Conservation (phyloP, 2,113 vertebrate genomes). For the Rhadina sibilatrix region DNA sequence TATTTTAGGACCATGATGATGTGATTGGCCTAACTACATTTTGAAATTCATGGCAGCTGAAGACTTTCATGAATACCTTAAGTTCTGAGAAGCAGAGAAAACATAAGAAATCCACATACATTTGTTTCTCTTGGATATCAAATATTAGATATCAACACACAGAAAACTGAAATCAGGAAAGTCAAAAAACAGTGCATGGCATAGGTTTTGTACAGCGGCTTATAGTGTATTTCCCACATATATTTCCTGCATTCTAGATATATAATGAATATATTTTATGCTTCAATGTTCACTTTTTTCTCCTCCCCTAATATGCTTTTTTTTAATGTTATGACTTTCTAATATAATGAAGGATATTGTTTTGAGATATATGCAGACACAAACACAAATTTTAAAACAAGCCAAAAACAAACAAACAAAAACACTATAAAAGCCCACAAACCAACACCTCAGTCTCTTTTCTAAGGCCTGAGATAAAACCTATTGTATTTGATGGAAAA, state of each 20-base stretch:
- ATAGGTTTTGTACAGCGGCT: neutral
- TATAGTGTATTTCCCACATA: neutral
- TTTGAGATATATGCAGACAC: rapidly evolving
- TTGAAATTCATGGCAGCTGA: neutral
- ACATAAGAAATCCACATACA: neutral
- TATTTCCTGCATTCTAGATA: neutral
- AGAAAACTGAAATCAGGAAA: neutral
- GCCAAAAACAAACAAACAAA: no score
- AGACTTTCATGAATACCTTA: neutral
- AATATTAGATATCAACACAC: neutral
- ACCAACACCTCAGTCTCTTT: neutral
- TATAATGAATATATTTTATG: neutral
- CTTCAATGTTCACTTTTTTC: neutral
- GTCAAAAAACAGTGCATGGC: neutral
- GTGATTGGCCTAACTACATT: neutral
- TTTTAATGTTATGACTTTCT: neutral
- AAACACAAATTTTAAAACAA: neutral
- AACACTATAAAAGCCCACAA: no score
- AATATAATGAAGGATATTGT: neutral
- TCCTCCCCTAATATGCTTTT: rapidly evolving
- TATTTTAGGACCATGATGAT: neutral
- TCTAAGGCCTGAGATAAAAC: neutral
- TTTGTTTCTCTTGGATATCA: neutral
- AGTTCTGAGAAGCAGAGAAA: neutral
- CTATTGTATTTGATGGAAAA: neutral